Evolutionary conservation across 2,797 vertebrate genomes (phyloP).

Genomic region (Clamator glandarius): DNA sequence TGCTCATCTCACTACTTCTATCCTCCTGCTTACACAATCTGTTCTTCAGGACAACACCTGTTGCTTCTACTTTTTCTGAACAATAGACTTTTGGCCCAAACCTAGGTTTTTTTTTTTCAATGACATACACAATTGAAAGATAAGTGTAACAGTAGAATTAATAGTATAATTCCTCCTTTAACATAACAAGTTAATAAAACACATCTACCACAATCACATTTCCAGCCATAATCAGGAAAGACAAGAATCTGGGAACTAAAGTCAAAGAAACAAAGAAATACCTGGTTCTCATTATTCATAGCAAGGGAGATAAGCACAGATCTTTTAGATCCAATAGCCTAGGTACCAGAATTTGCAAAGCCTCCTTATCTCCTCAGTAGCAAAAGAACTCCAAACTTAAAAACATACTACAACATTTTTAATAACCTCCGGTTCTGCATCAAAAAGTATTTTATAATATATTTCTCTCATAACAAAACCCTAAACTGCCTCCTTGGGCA

Average conservation of each 20-base stretch:
- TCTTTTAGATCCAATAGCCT: neutral
- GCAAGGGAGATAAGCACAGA: neutral
- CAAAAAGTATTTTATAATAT: neutral
- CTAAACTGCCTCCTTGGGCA: neutral
- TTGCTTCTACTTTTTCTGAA: neutral
- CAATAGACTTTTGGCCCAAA: neutral
- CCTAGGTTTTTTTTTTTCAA: neutral
- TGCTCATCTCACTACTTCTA: neutral
- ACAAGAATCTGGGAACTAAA: neutral
- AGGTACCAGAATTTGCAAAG: neutral
- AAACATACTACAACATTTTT: neutral
- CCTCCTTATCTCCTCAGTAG: neutral
- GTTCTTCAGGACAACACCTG: neutral
- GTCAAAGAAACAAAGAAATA: neutral
- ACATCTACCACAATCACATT: neutral
- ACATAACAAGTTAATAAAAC: neutral
- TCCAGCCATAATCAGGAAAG: neutral
- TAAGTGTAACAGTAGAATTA: neutral
- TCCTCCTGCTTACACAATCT: neutral
- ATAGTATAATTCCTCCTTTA: neutral
- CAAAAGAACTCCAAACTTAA: neutral
- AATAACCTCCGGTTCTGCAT: neutral
- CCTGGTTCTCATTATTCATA: accelerated
- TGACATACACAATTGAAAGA: neutral
- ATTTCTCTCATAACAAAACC: neutral